Conservation (phyloP, 2,888 invertebrate genomes). For the Morpho helenor region DNA sequence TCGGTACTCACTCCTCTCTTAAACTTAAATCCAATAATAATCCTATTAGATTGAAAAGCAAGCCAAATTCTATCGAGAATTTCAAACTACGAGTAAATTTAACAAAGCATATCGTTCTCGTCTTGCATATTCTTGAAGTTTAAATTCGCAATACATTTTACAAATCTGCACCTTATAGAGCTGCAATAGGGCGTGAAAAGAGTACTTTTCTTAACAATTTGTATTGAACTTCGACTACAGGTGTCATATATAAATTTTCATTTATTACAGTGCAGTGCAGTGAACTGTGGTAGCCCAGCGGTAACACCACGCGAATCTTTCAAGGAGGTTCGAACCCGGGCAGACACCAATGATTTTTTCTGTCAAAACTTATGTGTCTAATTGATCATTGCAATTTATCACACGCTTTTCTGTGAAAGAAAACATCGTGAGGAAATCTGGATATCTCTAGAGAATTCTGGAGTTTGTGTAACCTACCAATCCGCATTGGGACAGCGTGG, state of each 20-base stretch:
- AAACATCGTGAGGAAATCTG: too few species aligned
- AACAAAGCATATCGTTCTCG: slow-evolving; percentile 24
- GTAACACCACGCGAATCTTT: too few species aligned
- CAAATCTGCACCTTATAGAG: slow-evolving; percentile 8
- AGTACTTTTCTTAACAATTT: slow-evolving; percentile 1
- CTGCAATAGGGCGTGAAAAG: slow-evolving; percentile 8
- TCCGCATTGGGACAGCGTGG: too few species aligned
- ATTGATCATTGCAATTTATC: too few species aligned
- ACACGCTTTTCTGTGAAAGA: too few species aligned
- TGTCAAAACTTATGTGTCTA: too few species aligned
- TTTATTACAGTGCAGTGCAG: neutral
- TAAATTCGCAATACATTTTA: slow-evolving; percentile 14
- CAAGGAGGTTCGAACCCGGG: too few species aligned
- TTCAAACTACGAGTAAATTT: slow-evolving; percentile 11
- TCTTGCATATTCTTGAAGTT: slow-evolving; percentile 16
- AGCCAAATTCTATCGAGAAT: slow-evolving; percentile 3
- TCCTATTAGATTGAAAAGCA: neutral
- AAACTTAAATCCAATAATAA: neutral
- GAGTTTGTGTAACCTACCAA: too few species aligned
- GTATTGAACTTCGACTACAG: slow-evolving; percentile 30
- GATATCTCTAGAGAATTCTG: too few species aligned
- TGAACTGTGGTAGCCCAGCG: too few species aligned
- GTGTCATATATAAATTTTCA: slow-evolving; percentile 30
- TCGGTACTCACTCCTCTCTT: too few species aligned
- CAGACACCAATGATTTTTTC: too few species aligned